These are phyloP conservation scores for Porites rus DNA, from an alignment of 92 coral and sea anemone species.

Conservation along the genomic window DNA sequence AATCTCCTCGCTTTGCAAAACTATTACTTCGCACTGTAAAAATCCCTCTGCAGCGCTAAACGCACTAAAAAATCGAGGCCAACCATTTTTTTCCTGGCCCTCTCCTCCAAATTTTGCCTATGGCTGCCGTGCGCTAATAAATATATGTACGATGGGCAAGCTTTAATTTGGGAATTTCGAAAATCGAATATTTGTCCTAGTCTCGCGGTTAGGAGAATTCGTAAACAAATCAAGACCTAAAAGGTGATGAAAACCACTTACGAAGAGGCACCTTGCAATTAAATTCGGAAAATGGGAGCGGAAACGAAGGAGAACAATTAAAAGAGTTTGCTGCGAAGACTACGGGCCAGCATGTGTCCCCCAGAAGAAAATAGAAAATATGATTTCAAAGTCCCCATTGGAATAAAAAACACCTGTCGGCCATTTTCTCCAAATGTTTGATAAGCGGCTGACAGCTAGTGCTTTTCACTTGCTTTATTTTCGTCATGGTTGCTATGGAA, in stretches of 20 bases:
- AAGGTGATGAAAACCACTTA: neutral
- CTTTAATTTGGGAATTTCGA: constrained; percentile 42
- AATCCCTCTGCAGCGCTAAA: constrained; percentile 11
- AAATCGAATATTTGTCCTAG: constrained; percentile 42
- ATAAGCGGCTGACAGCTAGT: constrained; percentile 16
- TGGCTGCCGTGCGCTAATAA: constrained; percentile 34
- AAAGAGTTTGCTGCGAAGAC: neutral
- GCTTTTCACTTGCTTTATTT: constrained; percentile 20
- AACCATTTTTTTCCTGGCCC: neutral
- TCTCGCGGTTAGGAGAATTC: constrained; percentile 29
- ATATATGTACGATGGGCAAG: constrained; percentile 41
- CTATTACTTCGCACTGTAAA: neutral
- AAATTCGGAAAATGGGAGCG: constrained; percentile 16
- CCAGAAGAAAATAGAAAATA: constrained; percentile 5
- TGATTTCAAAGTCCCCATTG: neutral
- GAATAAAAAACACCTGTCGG: constrained; percentile 22
- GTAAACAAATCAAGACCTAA: constrained; percentile 14
- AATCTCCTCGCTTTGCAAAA: neutral
- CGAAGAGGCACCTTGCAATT: neutral
- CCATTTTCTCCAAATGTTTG: constrained; percentile 12
- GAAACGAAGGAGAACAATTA: constrained; percentile 14
- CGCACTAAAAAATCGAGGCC: neutral
- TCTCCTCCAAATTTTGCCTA: constrained; percentile 13
- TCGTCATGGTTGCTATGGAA: constrained; percentile 27
- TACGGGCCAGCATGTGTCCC: neutral